Evolutionary conservation across 2,113 vertebrate genomes (phyloP), one percentile per base, ranked within the genome.

Genomic region (Oncorhynchus keta): DNA sequence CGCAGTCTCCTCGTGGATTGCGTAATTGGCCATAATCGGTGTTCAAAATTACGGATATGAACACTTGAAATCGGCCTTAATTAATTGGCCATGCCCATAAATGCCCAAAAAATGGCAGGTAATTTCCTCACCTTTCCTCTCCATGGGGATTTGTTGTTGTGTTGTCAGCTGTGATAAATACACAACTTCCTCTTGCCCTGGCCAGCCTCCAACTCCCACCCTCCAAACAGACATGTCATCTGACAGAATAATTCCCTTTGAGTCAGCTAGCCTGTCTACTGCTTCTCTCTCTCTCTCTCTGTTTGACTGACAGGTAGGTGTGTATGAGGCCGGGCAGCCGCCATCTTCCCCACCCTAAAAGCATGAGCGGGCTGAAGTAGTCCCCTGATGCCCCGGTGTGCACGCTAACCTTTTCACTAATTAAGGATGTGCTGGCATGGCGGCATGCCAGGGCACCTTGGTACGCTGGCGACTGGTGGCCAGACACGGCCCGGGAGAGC

Each of bases 241-340:
- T 79, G 67, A 81, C 65, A 14, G 70, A 82, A 79, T 76, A 74
- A 83, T 75, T 84, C 80, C 66, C 68, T 81, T 82, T 82, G 76
- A 79, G 74, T 72, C n/a, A 57, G 22, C 28, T 30, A 6, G 18
- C 45, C 7, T 59, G 32, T 32, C 20, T 39, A 7, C 24, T 18
- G 4, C 5, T 2, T 62, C 12, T 22, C 55, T 45, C 55, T 22
- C 55, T 45, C 55, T 45, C 59, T 68, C 18, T 18, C n/a, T 32
- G 49, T 7, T 24, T 35, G 14, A 22, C 70, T 45, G 69, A 18
- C 26, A n/a, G 59, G 24, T 35, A 16, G 76, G 12, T 62, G 20
- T 22, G 18, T 22, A 62, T 22, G n/a, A 22, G n/a, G 14, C 59
- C 59, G 59, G 59, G 2, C n/a, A 14, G 4, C 32, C 57, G 18